phyloP scores from a whole-genome alignment of 2,113 vertebrate genomes.

The Calidris pugnax region DNA sequence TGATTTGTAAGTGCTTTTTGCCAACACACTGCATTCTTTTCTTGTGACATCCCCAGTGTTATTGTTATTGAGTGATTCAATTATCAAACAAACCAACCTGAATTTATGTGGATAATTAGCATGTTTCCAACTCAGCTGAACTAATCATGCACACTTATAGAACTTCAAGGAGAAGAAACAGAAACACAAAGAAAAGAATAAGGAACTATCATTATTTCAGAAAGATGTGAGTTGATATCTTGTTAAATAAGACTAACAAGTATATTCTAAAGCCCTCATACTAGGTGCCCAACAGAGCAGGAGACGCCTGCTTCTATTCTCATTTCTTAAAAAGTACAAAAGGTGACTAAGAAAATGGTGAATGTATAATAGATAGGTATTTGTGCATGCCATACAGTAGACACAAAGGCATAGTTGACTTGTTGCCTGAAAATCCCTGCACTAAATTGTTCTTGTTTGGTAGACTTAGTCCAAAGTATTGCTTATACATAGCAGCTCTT shows the following conservation, averaged over 20 bases:
- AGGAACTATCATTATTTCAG: background rate
- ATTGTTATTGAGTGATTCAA: slow-evolving; percentile 32
- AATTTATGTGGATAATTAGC: slow-evolving; percentile 52
- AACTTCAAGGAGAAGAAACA: background rate
- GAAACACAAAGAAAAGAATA: background rate
- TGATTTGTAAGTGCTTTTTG: slow-evolving; percentile 42
- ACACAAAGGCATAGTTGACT: background rate
- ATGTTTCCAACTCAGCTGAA: background rate
- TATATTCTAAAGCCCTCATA: background rate
- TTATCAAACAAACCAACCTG: slow-evolving; percentile 44
- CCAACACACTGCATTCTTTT: slow-evolving; percentile 9
- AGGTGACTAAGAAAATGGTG: background rate
- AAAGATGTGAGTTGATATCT: background rate
- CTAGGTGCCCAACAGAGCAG: background rate
- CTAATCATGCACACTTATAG: background rate
- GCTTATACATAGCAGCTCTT: background rate
- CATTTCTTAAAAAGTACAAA: background rate
- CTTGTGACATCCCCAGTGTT: slow-evolving; percentile 27
- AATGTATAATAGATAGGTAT: background rate
- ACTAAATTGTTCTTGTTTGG: background rate
- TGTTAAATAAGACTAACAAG: background rate
- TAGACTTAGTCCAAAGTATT: background rate
- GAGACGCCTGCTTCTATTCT: background rate
- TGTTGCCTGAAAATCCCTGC: background rate
- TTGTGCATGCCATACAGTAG: background rate